These are phyloP conservation scores for Zosterops hypoxanthus DNA, from an alignment of 2,113 vertebrate genomes.

Conservation along the genomic window DNA sequence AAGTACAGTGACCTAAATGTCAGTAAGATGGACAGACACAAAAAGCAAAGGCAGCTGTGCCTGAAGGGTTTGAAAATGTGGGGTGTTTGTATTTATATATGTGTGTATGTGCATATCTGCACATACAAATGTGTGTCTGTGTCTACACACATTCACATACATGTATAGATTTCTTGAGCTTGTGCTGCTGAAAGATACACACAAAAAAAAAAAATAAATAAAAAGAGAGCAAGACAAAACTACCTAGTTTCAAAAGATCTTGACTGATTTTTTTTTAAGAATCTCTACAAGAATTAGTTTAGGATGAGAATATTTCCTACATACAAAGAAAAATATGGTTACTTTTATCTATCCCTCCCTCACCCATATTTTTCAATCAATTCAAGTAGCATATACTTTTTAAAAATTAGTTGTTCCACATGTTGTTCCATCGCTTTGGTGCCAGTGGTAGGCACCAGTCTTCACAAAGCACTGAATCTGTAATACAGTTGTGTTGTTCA, in stretches of 20 bases:
- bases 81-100: accelerated
- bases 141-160: accelerated
- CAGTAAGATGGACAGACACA: neutral
- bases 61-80: neutral
- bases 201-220: neutral
- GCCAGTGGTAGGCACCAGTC: neutral
- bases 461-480: neutral
- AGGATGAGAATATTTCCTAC: neutral
- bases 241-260: neutral
- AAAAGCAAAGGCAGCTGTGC: neutral
- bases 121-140: neutral
- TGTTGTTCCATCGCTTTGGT: accelerated
- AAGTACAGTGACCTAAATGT: neutral
- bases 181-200: neutral
- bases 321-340: neutral
- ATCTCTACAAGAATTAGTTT: neutral
- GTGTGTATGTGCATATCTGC: too few relatives aligned
- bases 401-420: neutral
- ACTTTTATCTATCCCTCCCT: neutral
- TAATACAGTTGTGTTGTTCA: neutral
- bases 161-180: neutral
- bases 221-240: neutral
- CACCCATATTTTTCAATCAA: neutral
- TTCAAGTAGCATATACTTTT: neutral
- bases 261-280: neutral